phyloP scores from a whole-genome alignment of 2,113 vertebrate genomes.

The Lynx canadensis region DNA sequence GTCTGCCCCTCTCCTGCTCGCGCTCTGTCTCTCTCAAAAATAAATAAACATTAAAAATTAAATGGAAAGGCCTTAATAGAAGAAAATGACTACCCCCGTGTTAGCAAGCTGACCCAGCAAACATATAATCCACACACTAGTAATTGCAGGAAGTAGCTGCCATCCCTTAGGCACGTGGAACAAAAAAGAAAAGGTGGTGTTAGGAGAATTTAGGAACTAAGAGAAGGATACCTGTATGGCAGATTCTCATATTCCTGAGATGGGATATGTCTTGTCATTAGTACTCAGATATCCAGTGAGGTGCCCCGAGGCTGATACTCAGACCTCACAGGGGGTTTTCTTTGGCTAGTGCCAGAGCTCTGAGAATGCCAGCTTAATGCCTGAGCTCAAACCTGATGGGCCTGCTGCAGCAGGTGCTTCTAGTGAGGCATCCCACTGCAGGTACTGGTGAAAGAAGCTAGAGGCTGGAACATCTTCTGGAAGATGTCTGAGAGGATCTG shows the following conservation, averaged over 20 bases:
- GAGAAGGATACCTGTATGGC: background rate
- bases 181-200: background rate
- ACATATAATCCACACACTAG: background rate
- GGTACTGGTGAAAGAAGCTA: background rate
- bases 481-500: background rate
- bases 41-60: too few species aligned
- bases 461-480: background rate
- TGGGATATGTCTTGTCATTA: background rate
- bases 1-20: too few species aligned
- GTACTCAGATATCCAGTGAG: background rate
- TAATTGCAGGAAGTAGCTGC: background rate
- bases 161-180: background rate
- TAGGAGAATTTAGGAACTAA: background rate
- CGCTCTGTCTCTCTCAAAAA: too few species aligned
- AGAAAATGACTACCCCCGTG: background rate
- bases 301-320: background rate
- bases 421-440: fast-evolving
- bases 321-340: background rate
- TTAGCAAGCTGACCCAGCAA: background rate
- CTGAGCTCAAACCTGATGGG: background rate
- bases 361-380: background rate
- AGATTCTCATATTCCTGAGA: background rate
- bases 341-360: background rate
- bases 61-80: background rate
- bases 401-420: fast-evolving